Evolutionary conservation across 2,888 invertebrate species (phyloP), one percentile per base, ranked within the genome.

Genomic region (Synanthedon vespiformis): DNA sequence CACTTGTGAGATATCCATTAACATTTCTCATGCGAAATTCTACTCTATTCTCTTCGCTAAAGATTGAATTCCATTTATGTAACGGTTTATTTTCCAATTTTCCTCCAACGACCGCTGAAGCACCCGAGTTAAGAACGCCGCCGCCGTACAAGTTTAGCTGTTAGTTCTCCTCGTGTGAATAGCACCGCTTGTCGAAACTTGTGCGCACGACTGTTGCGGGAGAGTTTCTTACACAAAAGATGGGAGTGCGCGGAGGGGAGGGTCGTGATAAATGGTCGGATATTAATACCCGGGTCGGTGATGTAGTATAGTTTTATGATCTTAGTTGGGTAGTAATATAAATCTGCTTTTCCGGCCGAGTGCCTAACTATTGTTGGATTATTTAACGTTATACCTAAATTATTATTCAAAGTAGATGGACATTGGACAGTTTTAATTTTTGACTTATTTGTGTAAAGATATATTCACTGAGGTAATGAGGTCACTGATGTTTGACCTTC

Each of bases 221-320:
- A 70, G 76, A 74, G 70, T 80, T 86, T 86, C 86, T 86, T 86
- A 85, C 74, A 86, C 82, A 85, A 85, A 83, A 83, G 83, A 81
- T 68, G 80, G 74, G 75, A 69, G 67, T 56, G 51, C 48, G 22
- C 48, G 58, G 64, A 61, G 71, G 51, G 72, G 75, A 66, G 75
- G 79, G 77, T 72, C 72, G 76, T 85, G 86, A 86, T 86, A 85
- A 84, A 87, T 85, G 80, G 77, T 71, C 71, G 75, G 77, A 76
- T 84, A 83, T 85, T 83, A 83, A 85, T 85, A 80, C 79, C 65
- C 71, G 77, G 80, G 74, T 70, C 69, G 72, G 70, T 72, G 70
- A 74, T 74, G 74, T 72, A 77, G 75, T 84, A 83, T 79, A 84
- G 84, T 86, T 86, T 87, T 86, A 87, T 85, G 84, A 85, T 87